Percentiles rank a stretch among this genome's conserved stretches.
phyloP scores from a whole-genome alignment of 2,113 vertebrate genomes.

The human region DNA sequence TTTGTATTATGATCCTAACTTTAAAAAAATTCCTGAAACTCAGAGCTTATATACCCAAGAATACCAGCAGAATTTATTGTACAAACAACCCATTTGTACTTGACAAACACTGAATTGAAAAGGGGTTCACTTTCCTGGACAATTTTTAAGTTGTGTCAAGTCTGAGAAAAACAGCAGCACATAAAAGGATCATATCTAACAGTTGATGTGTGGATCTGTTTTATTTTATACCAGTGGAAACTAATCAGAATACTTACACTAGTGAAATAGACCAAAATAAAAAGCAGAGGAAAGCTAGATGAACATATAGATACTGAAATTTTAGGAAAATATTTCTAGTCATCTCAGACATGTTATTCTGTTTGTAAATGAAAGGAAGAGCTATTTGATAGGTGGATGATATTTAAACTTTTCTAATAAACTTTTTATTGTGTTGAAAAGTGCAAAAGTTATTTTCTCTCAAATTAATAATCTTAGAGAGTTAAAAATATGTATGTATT shows the following conservation, averaged over 20 bases:
- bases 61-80: not conserved
- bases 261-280: not conserved
- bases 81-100: not conserved
- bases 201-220: not conserved
- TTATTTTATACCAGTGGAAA: not conserved
- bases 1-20: not conserved
- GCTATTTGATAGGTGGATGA: not conserved
- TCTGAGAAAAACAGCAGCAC: not conserved
- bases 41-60: not conserved
- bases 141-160: not conserved
- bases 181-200: not conserved
- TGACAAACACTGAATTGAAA: not conserved
- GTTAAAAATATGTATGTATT: not conserved
- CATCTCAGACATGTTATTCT: not conserved
- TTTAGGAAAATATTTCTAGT: not conserved
- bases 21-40: not conserved
- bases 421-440: not conserved
- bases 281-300: not conserved
- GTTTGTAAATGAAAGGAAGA: not conserved
- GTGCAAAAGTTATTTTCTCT: not conserved
- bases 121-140: not conserved
- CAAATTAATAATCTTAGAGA: not conserved
- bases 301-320: not conserved
- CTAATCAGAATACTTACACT: not conserved
- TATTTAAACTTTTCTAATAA: not conserved